Base-by-base conservation (phyloP, 2,888 invertebrate species). In the Lithophane leautieri region DNA sequence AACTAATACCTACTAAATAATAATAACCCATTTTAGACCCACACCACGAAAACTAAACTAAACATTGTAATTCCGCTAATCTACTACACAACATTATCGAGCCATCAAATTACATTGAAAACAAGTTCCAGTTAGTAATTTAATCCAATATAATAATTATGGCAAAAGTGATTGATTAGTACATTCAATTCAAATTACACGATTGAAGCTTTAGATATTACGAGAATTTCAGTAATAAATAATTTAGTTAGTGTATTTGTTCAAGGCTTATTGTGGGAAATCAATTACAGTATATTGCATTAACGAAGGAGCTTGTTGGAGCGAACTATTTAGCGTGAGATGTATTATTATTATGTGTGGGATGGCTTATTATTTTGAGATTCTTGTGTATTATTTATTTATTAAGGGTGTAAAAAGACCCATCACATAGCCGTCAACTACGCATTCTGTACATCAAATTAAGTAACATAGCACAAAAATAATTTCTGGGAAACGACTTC, bases 141-240 rank as follows among this genome's bases (percentile, higher is more conserved):
- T 68, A 73, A 81, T 77, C 54, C 44, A 73, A 77, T 76, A 65
- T 76, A 63, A 65, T 80, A 73, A 77, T 85, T 58, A 80, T 25
- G 14, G 44, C 52, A 54, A 67, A n/a, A 74, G 22, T 84, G 85
- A 86, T 86, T 84, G 84, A 86, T 86, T 84, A 74, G 54, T 76
- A 42, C 52, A 63, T 70, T 40, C 28, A 69, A 61, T 70, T 40
- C 28, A 69, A 61, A 77, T 81, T 71, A 76, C 22, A 22, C n/a
- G 34, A 78, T 77, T 70, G 40, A 73, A 70, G 71, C 60, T 72
- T 52, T 28, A 19, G 54, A 62, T 62, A 58, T 62, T 69, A 25
- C 34, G 19, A 11, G 12, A 62, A 70, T 68, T 82, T 68, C 28
- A 34, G 25, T 62, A 14, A 52, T 66, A 61, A 79, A 70, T 44